Evolutionary conservation across 2,113 vertebrate species (phyloP).

Genomic region (Bubalus kerabau): DNA sequence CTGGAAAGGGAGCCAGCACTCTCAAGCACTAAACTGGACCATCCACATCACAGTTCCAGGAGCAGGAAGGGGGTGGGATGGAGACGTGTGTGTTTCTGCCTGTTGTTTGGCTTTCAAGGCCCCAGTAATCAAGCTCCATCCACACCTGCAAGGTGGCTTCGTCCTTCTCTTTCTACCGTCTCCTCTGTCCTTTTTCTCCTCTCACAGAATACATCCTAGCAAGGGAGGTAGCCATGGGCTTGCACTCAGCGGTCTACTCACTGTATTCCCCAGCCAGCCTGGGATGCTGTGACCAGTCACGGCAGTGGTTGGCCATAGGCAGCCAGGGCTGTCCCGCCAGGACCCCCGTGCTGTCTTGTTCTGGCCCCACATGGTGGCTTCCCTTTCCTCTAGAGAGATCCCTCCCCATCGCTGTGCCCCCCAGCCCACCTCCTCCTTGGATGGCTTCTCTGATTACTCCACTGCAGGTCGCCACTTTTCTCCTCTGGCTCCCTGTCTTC

Average conservation of each 20-base stretch:
- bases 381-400: not conserved
- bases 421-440: not conserved
- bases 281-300: not conserved
- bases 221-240: not conserved
- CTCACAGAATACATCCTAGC: too few species aligned
- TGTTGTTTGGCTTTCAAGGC: not conserved
- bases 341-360: not conserved
- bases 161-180: not conserved
- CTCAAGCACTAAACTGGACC: not conserved
- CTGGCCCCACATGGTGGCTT: fast-evolving
- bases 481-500: not conserved
- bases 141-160: fast-evolving
- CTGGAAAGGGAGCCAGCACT: not conserved
- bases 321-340: not conserved
- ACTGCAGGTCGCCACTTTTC: not conserved
- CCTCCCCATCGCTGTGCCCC: not conserved
- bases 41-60: not conserved
- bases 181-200: not conserved
- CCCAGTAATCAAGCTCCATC: too few species aligned
- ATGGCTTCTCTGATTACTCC: not conserved
- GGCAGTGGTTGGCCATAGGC: fast-evolving
- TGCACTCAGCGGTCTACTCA: fast-evolving
- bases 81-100: fast-evolving
- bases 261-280: not conserved
- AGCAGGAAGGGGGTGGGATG: too few species aligned